Conservation (phyloP, 1,140 invertebrate species). For the Drosophila subobscura region DNA sequence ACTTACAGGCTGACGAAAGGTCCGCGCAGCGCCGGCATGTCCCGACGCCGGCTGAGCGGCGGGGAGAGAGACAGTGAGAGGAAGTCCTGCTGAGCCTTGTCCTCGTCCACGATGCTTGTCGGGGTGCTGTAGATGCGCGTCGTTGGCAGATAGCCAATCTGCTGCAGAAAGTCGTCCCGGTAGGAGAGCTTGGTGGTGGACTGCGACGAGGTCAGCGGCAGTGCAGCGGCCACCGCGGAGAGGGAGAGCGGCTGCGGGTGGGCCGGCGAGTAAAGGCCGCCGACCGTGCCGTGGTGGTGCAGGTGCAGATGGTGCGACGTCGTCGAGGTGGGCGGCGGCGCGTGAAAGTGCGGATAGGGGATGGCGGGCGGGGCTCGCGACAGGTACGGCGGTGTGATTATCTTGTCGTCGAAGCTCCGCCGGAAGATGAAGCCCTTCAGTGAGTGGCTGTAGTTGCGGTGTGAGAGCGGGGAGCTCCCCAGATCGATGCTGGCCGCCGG, state of each 20-base stretch:
- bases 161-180: constrained; percentile 80
- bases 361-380: constrained; percentile 50
- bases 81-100: constrained; percentile 82
- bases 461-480: constrained; percentile 75
- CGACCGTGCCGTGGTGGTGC: constrained; percentile 53
- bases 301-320: constrained; percentile 67
- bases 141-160: constrained; percentile 83
- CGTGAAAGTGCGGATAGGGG: constrained; percentile 71
- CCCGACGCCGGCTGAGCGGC: constrained; percentile 83
- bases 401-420: constrained; percentile 81
- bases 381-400: constrained; percentile 64
- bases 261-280: constrained; percentile 31
- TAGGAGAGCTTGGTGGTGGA: constrained; percentile 81
- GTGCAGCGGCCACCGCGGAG: constrained; percentile 40
- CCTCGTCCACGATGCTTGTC: constrained; percentile 79
- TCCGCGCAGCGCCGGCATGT: constrained; percentile 84
- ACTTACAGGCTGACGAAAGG: constrained; percentile 84
- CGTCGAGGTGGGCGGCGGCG: constrained; percentile 38
- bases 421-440: constrained; percentile 78
- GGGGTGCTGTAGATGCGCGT: constrained; percentile 82
- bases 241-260: constrained; percentile 66
- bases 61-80: constrained; percentile 84
- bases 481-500: constrained; percentile 79
- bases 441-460: constrained; percentile 76
- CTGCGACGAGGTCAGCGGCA: constrained; percentile 72